phyloP scores from a whole-genome alignment of 2,113 vertebrate species.

The Nesoenas mayeri region DNA sequence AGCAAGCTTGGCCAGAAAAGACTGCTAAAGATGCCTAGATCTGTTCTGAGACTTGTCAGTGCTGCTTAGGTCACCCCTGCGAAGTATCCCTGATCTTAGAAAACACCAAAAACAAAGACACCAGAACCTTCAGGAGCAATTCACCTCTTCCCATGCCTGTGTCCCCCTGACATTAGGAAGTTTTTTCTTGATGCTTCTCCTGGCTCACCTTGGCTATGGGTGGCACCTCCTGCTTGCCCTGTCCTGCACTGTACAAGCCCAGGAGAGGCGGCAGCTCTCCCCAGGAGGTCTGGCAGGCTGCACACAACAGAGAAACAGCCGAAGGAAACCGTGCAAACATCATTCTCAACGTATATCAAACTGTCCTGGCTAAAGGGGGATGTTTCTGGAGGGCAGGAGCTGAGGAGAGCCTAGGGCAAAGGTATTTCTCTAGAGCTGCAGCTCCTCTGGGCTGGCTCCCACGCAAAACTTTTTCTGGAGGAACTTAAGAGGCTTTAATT shows the following conservation, averaged over 20 bases:
- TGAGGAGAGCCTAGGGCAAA: neutral
- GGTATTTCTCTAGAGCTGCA: neutral
- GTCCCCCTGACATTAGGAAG: neutral
- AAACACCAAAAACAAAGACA: neutral
- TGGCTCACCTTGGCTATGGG: neutral
- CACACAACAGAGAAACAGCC: neutral
- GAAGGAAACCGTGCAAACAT: neutral
- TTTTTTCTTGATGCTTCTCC: neutral
- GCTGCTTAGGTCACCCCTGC: neutral
- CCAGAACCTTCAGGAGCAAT: neutral
- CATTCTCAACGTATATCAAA: accelerated
- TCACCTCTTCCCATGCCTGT: neutral
- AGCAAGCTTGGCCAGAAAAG: neutral
- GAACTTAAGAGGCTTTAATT: neutral
- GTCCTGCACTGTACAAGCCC: neutral
- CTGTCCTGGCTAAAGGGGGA: neutral
- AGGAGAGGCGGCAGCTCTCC: neutral
- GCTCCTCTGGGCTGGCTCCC: neutral
- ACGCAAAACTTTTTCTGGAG: neutral
- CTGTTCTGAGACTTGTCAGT: neutral
- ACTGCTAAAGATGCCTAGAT: neutral
- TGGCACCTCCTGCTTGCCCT: neutral
- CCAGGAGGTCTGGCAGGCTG: neutral
- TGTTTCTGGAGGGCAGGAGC: neutral
- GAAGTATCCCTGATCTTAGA: neutral